Conservation (phyloP, 2,797 vertebrate species). For the Halcyon badia region DNA sequence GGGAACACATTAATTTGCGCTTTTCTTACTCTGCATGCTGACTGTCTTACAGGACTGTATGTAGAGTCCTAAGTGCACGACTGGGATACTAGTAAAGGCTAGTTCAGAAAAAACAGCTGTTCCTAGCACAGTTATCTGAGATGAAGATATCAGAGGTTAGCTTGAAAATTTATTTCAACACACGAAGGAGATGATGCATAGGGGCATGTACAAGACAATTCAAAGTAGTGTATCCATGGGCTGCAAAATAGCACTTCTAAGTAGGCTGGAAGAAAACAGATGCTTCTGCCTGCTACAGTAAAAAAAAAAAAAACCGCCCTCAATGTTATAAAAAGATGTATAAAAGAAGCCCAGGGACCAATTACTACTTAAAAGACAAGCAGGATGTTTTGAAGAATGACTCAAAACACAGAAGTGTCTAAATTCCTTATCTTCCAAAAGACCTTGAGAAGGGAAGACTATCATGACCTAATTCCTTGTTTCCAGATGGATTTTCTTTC, state of each 20-base stretch:
- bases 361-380: conserved; percentile 27
- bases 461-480: conserved; percentile 20
- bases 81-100: background rate
- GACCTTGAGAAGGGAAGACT: background rate
- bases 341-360: background rate
- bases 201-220: background rate
- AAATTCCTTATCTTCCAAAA: conserved; percentile 19
- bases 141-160: background rate
- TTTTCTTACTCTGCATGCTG: background rate
- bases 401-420: background rate
- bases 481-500: background rate
- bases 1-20: background rate
- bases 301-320: background rate
- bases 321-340: background rate
- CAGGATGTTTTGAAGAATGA: background rate
- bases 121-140: background rate
- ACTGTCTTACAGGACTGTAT: background rate
- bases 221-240: background rate
- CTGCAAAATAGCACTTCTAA: background rate
- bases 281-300: background rate
- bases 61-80: background rate
- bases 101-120: background rate
- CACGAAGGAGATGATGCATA: background rate
- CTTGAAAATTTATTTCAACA: background rate
- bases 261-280: background rate